Conservation (phyloP, 1,140 invertebrate genomes). For the Brachionus manjavacas region DNA sequence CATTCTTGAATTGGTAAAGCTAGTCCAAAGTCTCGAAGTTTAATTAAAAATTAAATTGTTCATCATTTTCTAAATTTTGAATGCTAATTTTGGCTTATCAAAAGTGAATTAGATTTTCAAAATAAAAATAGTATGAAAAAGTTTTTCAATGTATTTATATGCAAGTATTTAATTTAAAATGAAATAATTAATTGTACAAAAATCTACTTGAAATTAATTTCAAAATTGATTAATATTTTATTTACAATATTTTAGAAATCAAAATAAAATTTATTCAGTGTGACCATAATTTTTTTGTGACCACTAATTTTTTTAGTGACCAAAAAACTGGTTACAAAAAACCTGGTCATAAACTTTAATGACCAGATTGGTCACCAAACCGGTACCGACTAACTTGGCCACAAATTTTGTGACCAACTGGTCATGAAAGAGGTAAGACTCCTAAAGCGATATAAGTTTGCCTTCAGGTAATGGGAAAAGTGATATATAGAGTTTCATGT, state of each 20-base stretch:
- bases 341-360: not conserved
- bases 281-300: not conserved
- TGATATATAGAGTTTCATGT: no score
- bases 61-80: conserved; percentile 15
- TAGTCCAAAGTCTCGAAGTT: not conserved
- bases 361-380: not conserved
- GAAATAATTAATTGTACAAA: not conserved
- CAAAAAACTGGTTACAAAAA: not conserved
- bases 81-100: not conserved
- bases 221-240: conserved; percentile 10
- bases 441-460: no score
- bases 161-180: conserved; percentile 8
- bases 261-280: not conserved
- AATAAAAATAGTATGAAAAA: not conserved
- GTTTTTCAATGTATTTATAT: not conserved
- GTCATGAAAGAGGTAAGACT: no score
- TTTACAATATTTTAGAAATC: not conserved
- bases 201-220: conserved; percentile 6
- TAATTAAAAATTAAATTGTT: not conserved
- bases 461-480: no score
- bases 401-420: no score
- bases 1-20: no score
- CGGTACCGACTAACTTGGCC: no score
- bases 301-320: not conserved
- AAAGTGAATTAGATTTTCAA: not conserved